Percentiles rank a stretch among this genome's conserved stretches.
phyloP scores from a whole-genome alignment of 2,888 invertebrate species.

The Eutolmus rufibarbis region DNA sequence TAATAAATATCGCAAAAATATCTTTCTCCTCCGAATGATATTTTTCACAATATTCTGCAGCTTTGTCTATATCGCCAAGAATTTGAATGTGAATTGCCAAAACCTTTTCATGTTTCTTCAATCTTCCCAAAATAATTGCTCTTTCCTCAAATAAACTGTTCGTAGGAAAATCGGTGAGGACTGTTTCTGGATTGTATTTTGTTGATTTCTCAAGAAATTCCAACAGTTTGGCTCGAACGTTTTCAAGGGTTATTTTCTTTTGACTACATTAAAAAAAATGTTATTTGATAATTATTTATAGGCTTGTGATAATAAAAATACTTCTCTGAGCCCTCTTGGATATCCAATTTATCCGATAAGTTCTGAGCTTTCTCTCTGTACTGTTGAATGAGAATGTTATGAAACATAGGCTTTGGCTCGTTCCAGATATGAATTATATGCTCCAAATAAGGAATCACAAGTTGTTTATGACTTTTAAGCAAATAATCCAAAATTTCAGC shows the following conservation, averaged over 20 bases:
- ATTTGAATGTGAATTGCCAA: conserved; percentile 90
- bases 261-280: conserved; percentile 13
- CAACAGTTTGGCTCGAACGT: conserved; percentile 69
- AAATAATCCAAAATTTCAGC: conserved; percentile 89
- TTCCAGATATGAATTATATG: conserved; percentile 91
- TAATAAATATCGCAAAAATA: conserved; percentile 57
- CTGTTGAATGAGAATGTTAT: conserved; percentile 89
- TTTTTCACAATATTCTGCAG: conserved; percentile 83
- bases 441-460: conserved; percentile 93
- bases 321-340: not conserved
- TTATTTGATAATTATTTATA: not conserved
- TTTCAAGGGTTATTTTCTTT: conserved; percentile 51
- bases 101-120: conserved; percentile 91
- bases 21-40: conserved; percentile 66
- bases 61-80: conserved; percentile 82
- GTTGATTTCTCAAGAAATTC: conserved; percentile 82
- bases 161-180: conserved; percentile 84
- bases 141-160: conserved; percentile 89
- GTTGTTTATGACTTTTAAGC: conserved; percentile 77
- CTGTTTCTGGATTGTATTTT: conserved; percentile 84
- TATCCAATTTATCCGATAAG: conserved; percentile 57
- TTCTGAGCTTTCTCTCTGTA: conserved; percentile 78
- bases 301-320: not conserved
- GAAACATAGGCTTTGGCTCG: conserved; percentile 84
- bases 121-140: conserved; percentile 89